Evolutionary conservation across 2,888 invertebrate genomes (phyloP).

Genomic region (Liodrosophila aerea): DNA sequence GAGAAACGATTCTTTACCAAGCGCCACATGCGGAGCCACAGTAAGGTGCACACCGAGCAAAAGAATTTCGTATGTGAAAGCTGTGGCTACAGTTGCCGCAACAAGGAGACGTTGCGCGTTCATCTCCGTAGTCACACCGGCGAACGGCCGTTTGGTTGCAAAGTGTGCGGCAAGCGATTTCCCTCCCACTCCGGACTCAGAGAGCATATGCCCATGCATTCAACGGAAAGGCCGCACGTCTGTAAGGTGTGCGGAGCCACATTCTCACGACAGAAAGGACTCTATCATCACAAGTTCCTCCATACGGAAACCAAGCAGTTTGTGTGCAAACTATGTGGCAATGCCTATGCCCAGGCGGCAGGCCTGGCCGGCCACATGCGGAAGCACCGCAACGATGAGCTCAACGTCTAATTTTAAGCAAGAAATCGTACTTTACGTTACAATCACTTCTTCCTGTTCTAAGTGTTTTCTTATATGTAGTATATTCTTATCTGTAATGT

Average conservation of each 20-base stretch:
- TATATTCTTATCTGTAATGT: conserved; percentile 14
- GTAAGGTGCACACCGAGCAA: conserved; percentile 67
- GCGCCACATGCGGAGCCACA: conserved; percentile 68
- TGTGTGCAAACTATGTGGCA: conserved; percentile 77
- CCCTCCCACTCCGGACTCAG: conserved; percentile 70
- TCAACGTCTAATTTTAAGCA: conserved; percentile 29
- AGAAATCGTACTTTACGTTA: background rate
- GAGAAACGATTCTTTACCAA: conserved; percentile 69
- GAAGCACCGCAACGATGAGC: conserved; percentile 70
- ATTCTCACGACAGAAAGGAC: conserved; percentile 74
- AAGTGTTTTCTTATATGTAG: conserved; percentile 5
- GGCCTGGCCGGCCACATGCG: conserved; percentile 81
- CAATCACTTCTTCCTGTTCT: conserved; percentile 25
- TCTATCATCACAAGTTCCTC: conserved; percentile 76
- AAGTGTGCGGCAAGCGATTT: conserved; percentile 69
- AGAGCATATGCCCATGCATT: conserved; percentile 78
- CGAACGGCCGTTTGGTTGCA: conserved; percentile 75
- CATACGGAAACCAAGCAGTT: conserved; percentile 76
- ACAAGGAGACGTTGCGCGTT: conserved; percentile 70
- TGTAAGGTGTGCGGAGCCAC: conserved; percentile 72
- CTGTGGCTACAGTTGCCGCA: conserved; percentile 75
- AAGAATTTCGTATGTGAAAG: conserved; percentile 76
- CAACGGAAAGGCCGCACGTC: conserved; percentile 71
- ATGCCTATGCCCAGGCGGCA: conserved; percentile 78
- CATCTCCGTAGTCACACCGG: conserved; percentile 77